Evolutionary conservation across 2,888 invertebrate genomes (phyloP).

Genomic region (Sminthurides aquaticus): DNA sequence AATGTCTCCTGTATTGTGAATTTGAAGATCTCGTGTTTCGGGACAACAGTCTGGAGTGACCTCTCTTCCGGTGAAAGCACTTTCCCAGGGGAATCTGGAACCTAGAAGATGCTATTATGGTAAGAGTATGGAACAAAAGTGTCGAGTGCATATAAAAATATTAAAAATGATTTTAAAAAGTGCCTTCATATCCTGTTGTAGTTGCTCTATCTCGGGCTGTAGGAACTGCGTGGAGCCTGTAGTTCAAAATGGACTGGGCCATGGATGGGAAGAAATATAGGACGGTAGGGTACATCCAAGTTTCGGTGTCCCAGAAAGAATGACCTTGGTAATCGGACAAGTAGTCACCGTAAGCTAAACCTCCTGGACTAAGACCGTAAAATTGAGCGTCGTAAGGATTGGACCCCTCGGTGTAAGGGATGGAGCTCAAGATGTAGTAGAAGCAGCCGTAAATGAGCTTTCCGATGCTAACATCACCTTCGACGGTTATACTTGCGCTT

Average conservation of each 20-base stretch:
- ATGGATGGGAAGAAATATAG: constrained; percentile 39
- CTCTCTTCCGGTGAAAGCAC: constrained; percentile 42
- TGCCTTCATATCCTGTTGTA: constrained; percentile 31
- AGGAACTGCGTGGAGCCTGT: constrained; percentile 32
- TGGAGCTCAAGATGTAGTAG: constrained; percentile 43
- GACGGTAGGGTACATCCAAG: constrained; percentile 43
- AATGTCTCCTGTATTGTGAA: constrained; percentile 43
- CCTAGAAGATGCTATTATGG: neutral
- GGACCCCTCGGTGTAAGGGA: constrained; percentile 33
- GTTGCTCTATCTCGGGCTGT: constrained; percentile 40
- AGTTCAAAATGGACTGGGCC: constrained; percentile 41
- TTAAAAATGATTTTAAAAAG: neutral
- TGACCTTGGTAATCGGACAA: constrained; percentile 42
- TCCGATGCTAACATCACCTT: constrained; percentile 35
- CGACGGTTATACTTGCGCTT: constrained; percentile 37
- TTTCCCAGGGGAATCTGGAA: constrained; percentile 43
- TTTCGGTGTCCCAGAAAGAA: constrained; percentile 43
- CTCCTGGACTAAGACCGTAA: constrained; percentile 43
- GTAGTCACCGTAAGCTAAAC: constrained; percentile 39
- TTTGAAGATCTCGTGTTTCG: constrained; percentile 39
- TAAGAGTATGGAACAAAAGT: neutral
- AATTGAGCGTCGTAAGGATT: constrained; percentile 31
- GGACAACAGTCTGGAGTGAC: constrained; percentile 44
- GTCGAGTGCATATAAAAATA: neutral
- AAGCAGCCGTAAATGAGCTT: constrained; percentile 41